Conservation (phyloP, 2,797 vertebrate genomes). For the Leptoclinus maculatus region DNA sequence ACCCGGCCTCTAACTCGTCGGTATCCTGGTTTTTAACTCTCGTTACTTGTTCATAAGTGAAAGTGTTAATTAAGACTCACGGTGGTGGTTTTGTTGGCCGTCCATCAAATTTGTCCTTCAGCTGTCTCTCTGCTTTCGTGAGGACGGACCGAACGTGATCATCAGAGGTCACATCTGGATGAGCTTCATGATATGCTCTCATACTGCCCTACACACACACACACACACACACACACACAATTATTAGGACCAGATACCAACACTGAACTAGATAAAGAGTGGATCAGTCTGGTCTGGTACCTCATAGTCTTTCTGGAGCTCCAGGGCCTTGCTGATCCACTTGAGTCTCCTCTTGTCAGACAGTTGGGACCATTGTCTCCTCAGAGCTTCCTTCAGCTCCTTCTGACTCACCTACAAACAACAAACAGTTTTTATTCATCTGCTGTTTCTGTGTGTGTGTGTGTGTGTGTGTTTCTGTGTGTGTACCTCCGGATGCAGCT, state of each 20-base stretch:
- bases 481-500: slow-evolving; percentile 85
- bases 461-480: background rate
- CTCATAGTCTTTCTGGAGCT: slow-evolving; percentile 87
- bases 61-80: slow-evolving; percentile 68
- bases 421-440: background rate
- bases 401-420: slow-evolving; percentile 83
- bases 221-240: background rate
- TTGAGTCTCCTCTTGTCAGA: slow-evolving; percentile 86
- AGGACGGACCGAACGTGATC: slow-evolving; percentile 86
- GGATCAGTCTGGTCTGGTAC: slow-evolving; percentile 47
- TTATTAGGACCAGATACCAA: background rate
- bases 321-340: slow-evolving; percentile 89
- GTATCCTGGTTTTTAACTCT: too few relatives aligned
- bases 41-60: too few relatives aligned
- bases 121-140: slow-evolving; percentile 87
- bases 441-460: too few relatives aligned
- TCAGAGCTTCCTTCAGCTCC: slow-evolving; percentile 86
- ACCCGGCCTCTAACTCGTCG: too few relatives aligned
- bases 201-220: slow-evolving; percentile 77
- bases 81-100: slow-evolving; percentile 87
- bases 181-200: slow-evolving; percentile 81
- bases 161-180: slow-evolving; percentile 81
- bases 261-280: background rate
- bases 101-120: slow-evolving; percentile 89
- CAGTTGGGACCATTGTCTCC: slow-evolving; percentile 87